Evolutionary conservation across 2,797 vertebrate species (phyloP).

Genomic region (Alcedo quadribrachys): DNA sequence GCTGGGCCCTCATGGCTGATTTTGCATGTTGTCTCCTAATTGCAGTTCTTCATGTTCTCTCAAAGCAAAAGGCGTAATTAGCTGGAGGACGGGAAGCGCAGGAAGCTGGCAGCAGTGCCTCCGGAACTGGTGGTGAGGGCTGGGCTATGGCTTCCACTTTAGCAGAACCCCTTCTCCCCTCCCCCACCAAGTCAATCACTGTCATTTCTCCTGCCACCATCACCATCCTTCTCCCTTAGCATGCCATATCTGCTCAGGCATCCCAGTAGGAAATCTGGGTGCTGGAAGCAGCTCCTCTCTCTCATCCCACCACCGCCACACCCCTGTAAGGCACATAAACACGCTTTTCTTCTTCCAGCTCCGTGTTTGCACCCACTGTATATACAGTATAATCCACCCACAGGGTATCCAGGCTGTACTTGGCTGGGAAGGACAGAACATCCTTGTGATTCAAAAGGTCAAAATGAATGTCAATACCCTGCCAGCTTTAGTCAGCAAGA

Average conservation of each 20-base stretch:
- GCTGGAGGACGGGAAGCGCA: neutral
- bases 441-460: conserved; percentile 69
- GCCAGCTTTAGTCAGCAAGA: neutral
- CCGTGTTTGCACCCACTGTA: conserved; percentile 4
- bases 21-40: neutral
- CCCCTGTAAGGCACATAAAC: neutral
- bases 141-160: rapidly evolving
- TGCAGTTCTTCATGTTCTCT: neutral
- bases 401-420: conserved; percentile 22
- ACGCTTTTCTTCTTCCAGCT: neutral
- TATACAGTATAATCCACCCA: conserved; percentile 50
- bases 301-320: neutral
- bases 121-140: neutral
- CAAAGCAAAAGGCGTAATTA: neutral
- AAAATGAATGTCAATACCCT: conserved; percentile 20
- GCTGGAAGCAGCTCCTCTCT: neutral
- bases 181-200: neutral
- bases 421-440: conserved; percentile 42
- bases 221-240: neutral
- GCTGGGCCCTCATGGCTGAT: neutral
- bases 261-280: neutral
- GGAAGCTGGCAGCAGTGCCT: neutral
- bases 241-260: neutral
- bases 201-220: neutral
- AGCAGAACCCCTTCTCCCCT: neutral